These are phyloP conservation scores for Chymomyza caudatula DNA, from an alignment of 2,888 invertebrate species.

Conservation along the genomic window DNA sequence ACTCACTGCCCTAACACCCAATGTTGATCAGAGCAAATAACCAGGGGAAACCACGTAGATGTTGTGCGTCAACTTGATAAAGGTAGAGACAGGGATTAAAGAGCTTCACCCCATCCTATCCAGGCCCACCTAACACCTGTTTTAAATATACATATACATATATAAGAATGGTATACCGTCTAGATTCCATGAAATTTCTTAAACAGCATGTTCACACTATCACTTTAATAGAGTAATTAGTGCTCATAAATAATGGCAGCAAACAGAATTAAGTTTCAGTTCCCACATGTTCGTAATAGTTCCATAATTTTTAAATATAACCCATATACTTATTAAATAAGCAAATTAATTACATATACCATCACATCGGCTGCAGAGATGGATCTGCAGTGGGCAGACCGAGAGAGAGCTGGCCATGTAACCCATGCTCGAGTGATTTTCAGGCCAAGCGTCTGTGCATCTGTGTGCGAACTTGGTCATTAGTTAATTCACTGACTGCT, in stretches of 20 bases:
- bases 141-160: no score
- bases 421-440: not conserved
- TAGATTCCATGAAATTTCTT: not conserved
- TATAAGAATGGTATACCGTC: no score
- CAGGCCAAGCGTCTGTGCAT: not conserved
- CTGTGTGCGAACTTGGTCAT: constrained; percentile 57
- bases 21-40: no score
- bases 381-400: not conserved
- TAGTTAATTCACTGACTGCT: constrained; percentile 54
- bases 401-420: not conserved
- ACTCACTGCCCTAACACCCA: no score
- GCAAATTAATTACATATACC: constrained; percentile 52
- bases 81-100: no score
- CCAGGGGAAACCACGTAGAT: no score
- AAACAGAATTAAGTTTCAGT: not conserved
- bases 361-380: not conserved
- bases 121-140: no score
- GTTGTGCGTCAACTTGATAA: no score
- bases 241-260: not conserved
- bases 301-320: not conserved
- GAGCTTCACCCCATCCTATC: no score
- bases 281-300: not conserved
- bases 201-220: not conserved
- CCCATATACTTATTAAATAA: constrained; percentile 19
- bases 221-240: not conserved